A percentile compares a stretch with the other conserved stretches of the same genome.
Evolutionary conservation across 2,888 invertebrate genomes (phyloP).

Genomic region (Tachina grossa): DNA sequence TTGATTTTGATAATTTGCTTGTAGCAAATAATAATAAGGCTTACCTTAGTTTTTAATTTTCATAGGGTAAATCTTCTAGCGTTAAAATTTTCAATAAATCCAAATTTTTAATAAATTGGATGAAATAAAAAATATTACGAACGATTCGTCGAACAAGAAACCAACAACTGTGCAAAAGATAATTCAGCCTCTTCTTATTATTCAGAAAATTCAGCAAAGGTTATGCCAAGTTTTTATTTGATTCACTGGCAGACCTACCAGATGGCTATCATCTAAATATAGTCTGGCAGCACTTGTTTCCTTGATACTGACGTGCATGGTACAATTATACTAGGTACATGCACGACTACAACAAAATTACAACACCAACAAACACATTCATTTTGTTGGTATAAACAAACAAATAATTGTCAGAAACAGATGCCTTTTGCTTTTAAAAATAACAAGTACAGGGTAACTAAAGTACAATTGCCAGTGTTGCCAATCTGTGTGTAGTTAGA

Average conservation of each 20-base stretch:
- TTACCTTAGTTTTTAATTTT: conserved; percentile 45
- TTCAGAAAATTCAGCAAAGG: conserved; percentile 52
- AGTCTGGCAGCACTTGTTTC: background rate
- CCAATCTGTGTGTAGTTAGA: too few relatives aligned
- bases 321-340: too few relatives aligned
- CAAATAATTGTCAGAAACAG: too few relatives aligned
- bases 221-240: conserved; percentile 28
- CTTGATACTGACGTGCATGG: background rate
- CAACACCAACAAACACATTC: too few relatives aligned
- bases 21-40: conserved; percentile 11
- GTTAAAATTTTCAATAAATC: conserved; percentile 2
- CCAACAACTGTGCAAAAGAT: conserved; percentile 60
- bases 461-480: too few relatives aligned
- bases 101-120: conserved; percentile 13
- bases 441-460: too few relatives aligned
- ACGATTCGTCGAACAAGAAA: conserved; percentile 51
- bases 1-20: background rate
- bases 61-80: background rate
- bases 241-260: background rate
- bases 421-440: too few relatives aligned
- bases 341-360: too few relatives aligned
- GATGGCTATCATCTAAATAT: background rate
- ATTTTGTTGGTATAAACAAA: too few relatives aligned
- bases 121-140: conserved; percentile 42
- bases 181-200: conserved; percentile 50